Evolutionary conservation across 2,888 invertebrate species (phyloP).

Genomic region (Drosophila sordidapex): DNA sequence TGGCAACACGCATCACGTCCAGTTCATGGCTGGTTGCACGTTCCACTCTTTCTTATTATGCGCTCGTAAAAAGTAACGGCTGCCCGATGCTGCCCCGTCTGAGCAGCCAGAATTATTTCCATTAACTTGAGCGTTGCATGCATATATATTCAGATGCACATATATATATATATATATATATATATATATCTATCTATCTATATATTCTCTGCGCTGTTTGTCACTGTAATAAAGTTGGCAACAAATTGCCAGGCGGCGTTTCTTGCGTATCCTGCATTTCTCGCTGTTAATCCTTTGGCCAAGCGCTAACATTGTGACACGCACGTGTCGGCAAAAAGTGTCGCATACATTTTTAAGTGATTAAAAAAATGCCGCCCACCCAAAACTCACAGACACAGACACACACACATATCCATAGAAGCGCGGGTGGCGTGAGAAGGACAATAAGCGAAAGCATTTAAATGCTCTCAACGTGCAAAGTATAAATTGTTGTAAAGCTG

Average conservation of each 20-base stretch:
- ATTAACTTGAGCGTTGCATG: slow-evolving; percentile 70
- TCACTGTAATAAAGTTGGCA: slow-evolving; percentile 79
- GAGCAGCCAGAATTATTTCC: slow-evolving; percentile 68
- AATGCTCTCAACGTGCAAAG: slow-evolving; percentile 77
- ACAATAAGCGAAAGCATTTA: slow-evolving; percentile 73
- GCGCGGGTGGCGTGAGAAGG: slow-evolving; percentile 7
- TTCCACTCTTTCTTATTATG: slow-evolving; percentile 75
- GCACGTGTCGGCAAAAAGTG: slow-evolving; percentile 67
- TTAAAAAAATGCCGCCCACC: slow-evolving; percentile 63
- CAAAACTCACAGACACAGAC: slow-evolving; percentile 2
- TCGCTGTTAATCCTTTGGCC: slow-evolving; percentile 63
- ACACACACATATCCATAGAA: neutral
- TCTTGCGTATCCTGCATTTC: slow-evolving; percentile 21
- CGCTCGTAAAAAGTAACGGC: slow-evolving; percentile 78
- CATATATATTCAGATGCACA: slow-evolving; percentile 11
- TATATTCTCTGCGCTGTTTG: slow-evolving; percentile 60
- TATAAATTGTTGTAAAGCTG: slow-evolving; percentile 73
- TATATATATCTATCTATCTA: slow-evolving; percentile 14
- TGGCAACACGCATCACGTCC: slow-evolving; percentile 67
- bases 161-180: neutral
- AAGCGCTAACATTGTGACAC: slow-evolving; percentile 70
- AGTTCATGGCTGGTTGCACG: slow-evolving; percentile 65
- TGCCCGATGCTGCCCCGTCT: slow-evolving; percentile 38
- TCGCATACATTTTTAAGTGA: slow-evolving; percentile 75
- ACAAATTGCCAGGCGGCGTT: slow-evolving; percentile 68